Evolutionary conservation across 2,797 vertebrate species (phyloP), one percentile per base, ranked within the genome.

Genomic region (Melanotaenia nigrans): DNA sequence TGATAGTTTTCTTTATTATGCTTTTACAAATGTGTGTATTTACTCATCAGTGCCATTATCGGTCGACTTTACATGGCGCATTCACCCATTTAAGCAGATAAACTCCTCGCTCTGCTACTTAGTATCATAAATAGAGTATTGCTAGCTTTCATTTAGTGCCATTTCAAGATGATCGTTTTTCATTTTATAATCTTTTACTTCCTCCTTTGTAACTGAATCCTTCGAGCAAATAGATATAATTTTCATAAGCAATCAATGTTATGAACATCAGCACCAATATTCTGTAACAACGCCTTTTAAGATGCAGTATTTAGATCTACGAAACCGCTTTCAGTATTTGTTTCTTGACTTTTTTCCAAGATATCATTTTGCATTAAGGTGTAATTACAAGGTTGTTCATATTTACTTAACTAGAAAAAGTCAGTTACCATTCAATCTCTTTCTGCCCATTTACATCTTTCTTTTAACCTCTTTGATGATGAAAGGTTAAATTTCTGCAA

Each of bases 321-420:
- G 47, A 72, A 67, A 73, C 65, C 12, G 42, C n/a, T n/a, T 68
- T 56, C 57, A 32, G 24, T 68, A 13, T 74, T 66, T 72, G 24
- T 59, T 13, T 61, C 22, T 71, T 75, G 55, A 56, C 22, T 74
- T 58, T 45, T 73, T 68, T 74, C 49, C 42, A 68, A 61, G 20
- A 70, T 66, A 51, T 80, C 22, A 22, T n/a, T 53, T 68, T 45
- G 58, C n/a, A 60, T 76, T 64, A 32, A 53, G 42, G 45, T 67
- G 13, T 38, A 30, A 65, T 36, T 36, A 60, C 61, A 28, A 68
- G 9, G 58, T 2, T 14, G 10, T 24, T 12, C 32, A 65, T 68
- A 33, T 76, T 70, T 66, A 28, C 47, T 9, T 61, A 25, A 65
- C 65, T 64, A 1, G 55, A 56, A 72, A 38, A 62, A 35, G 28